Evolutionary conservation across 2,888 invertebrate genomes (phyloP).

Genomic region (Hyposoter didymator): DNA sequence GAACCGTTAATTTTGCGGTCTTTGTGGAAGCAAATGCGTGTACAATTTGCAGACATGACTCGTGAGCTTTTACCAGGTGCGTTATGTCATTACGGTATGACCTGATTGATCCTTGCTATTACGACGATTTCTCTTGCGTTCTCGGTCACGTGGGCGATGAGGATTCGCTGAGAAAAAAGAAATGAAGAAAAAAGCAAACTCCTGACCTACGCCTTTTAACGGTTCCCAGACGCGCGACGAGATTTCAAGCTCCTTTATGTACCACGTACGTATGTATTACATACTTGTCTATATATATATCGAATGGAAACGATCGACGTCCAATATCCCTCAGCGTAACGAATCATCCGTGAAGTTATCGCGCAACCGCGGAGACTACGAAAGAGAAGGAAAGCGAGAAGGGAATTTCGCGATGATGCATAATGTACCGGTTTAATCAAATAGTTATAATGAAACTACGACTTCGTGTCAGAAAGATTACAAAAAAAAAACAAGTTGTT

Average conservation of each 20-base stretch:
- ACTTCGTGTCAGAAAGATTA: too few species aligned
- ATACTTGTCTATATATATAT: background rate
- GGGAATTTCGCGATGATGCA: background rate
- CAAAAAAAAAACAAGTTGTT: too few species aligned
- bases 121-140: slow-evolving; percentile 16
- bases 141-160: slow-evolving; percentile 53
- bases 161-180: slow-evolving; percentile 15
- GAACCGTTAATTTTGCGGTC: slow-evolving; percentile 22
- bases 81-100: slow-evolving; percentile 40
- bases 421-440: slow-evolving; percentile 19
- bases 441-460: background rate
- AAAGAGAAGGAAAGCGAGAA: slow-evolving; percentile 2
- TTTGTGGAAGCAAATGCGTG: slow-evolving; percentile 1
- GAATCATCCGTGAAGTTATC: slow-evolving; percentile 61
- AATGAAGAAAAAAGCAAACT: slow-evolving; percentile 27
- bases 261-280: slow-evolving; percentile 2
- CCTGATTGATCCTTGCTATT: slow-evolving; percentile 10
- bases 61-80: slow-evolving; percentile 18
- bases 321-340: slow-evolving; percentile 41
- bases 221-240: slow-evolving; percentile 30
- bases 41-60: slow-evolving; percentile 14
- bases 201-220: slow-evolving; percentile 59
- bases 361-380: slow-evolving; percentile 9
- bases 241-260: slow-evolving; percentile 20
- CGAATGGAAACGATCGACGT: slow-evolving; percentile 30